These are phyloP conservation scores for Perithous albicinctus DNA, from an alignment of 2,888 invertebrate species.

Conservation along the genomic window DNA sequence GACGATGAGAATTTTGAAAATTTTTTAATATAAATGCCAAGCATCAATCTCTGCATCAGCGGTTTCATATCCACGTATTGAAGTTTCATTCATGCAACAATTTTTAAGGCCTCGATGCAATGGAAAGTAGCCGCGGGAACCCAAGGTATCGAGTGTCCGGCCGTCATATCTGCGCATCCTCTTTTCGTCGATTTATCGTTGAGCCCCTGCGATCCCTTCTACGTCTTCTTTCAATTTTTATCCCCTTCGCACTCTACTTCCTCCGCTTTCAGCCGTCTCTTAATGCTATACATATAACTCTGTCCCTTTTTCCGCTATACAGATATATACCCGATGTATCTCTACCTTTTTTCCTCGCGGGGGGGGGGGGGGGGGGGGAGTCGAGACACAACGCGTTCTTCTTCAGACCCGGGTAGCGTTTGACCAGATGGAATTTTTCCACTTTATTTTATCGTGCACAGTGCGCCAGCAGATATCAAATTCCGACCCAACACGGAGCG, in stretches of 20 bases:
- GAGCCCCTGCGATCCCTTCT: not conserved
- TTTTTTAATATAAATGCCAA: constrained; percentile 46
- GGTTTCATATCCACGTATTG: not conserved
- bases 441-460: constrained; percentile 77
- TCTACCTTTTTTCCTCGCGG: constrained; percentile 3
- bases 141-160: constrained; percentile 39
- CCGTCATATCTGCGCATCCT: constrained; percentile 27
- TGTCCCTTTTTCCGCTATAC: constrained; percentile 11
- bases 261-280: constrained; percentile 13
- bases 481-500: constrained; percentile 71
- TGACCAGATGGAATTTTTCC: constrained; percentile 76
- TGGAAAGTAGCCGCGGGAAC: constrained; percentile 5
- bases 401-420: constrained; percentile 32
- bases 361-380: too few species aligned
- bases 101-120: not conserved
- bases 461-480: constrained; percentile 76
- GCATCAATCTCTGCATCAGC: constrained; percentile 1
- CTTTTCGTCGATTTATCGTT: constrained; percentile 26
- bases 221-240: constrained; percentile 6
- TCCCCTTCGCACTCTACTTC: constrained; percentile 18
- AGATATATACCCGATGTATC: constrained; percentile 23
- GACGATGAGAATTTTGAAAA: constrained; percentile 1
- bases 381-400: constrained; percentile 7
- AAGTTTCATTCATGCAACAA: constrained; percentile 1
- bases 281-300: constrained; percentile 22